These are phyloP conservation scores for Melierax canorus DNA, from an alignment of 2,113 vertebrate genomes.

Conservation along the genomic window DNA sequence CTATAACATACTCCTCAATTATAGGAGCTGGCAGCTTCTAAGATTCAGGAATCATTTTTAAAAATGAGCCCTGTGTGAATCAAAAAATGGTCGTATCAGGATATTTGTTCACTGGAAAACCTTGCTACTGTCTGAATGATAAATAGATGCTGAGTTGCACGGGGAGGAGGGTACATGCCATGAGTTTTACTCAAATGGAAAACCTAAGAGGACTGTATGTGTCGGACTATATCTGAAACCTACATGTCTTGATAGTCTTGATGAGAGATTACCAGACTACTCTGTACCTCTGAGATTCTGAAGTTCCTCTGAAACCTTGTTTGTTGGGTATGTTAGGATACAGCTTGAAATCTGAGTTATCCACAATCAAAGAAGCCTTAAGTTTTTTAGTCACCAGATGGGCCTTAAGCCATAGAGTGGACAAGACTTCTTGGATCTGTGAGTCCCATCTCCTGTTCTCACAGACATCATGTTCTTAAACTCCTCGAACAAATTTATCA, in stretches of 20 bases:
- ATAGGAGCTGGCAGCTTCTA: neutral
- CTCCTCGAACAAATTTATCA: neutral
- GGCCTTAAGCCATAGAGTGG: neutral
- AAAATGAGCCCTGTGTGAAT: neutral
- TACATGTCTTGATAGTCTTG: neutral
- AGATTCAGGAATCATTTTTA: neutral
- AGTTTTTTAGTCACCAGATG: neutral
- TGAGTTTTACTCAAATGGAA: neutral
- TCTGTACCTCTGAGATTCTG: neutral
- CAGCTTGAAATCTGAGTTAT: neutral
- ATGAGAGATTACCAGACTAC: neutral
- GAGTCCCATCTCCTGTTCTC: neutral
- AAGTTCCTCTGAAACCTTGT: neutral
- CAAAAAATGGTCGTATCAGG: neutral
- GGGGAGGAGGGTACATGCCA: neutral
- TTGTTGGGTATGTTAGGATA: neutral
- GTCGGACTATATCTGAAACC: neutral
- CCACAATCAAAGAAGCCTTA: neutral
- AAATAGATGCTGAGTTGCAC: neutral
- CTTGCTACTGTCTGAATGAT: neutral
- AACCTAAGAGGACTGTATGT: neutral
- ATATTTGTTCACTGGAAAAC: neutral
- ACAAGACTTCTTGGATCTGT: neutral
- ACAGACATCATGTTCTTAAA: neutral
- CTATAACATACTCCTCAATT: neutral